Percentiles rank a stretch among this genome's conserved stretches.
phyloP scores from a whole-genome alignment of 2,888 invertebrate genomes.

The Nomada ferruginata region DNA sequence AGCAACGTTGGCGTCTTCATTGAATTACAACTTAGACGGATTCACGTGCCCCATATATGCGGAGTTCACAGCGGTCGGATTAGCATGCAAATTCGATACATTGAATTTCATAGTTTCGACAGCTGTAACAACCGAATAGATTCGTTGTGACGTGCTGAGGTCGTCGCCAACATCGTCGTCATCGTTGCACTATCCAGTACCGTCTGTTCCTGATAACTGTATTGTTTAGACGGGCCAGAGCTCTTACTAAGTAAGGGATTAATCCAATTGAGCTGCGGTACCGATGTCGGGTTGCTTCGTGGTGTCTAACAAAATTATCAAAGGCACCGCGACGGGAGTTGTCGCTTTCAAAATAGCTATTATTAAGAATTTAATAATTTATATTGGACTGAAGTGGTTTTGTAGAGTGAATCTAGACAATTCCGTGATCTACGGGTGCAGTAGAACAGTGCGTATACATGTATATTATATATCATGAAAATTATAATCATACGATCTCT shows the following conservation, averaged over 20 bases:
- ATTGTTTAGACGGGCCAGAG: constrained; percentile 67
- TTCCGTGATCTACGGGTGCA: too few species aligned
- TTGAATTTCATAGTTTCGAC: constrained; percentile 83
- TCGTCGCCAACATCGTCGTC: constrained; percentile 50
- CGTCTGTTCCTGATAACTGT: constrained; percentile 70
- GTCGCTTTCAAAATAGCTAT: constrained; percentile 24
- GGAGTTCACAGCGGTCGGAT: constrained; percentile 75
- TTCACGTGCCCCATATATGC: constrained; percentile 70
- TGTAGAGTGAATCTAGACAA: background rate
- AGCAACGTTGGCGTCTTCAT: constrained; percentile 77
- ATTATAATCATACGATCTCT: too few species aligned
- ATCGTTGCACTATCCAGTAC: constrained; percentile 30
- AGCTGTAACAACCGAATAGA: constrained; percentile 79
- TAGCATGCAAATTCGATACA: constrained; percentile 81
- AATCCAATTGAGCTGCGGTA: constrained; percentile 59
- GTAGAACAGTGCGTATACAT: too few species aligned
- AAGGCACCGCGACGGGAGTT: constrained; percentile 24
- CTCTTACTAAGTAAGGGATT: constrained; percentile 54
- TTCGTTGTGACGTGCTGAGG: constrained; percentile 69
- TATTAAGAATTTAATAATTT: constrained; percentile 27
- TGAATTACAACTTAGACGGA: constrained; percentile 81
- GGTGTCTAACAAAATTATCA: constrained; percentile 57
- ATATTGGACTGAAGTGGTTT: background rate
- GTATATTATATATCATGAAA: too few species aligned
- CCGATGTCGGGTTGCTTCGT: constrained; percentile 53